Evolutionary conservation across 2,888 invertebrate genomes (phyloP).

Genomic region (Eupithecia inturbata): DNA sequence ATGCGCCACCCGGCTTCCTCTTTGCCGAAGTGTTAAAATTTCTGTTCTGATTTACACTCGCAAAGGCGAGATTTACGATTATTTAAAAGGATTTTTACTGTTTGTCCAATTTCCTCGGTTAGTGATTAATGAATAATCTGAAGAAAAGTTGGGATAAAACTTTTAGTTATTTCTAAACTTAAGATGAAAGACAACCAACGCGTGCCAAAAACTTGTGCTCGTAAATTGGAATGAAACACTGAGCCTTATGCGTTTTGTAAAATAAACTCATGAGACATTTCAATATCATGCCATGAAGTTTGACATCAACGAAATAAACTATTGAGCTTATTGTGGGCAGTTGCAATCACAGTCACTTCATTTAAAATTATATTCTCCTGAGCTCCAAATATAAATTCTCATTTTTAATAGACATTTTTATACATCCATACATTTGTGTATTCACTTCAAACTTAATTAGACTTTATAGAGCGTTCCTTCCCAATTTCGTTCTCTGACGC

Average conservation of each 20-base stretch:
- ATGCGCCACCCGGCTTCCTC: slow-evolving; percentile 74
- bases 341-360: slow-evolving; percentile 37
- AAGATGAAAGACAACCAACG: slow-evolving; percentile 35
- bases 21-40: slow-evolving; percentile 64
- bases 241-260: slow-evolving; percentile 30
- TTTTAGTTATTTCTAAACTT: slow-evolving; percentile 9
- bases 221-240: slow-evolving; percentile 40
- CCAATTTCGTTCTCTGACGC: slow-evolving; percentile 82
- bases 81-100: slow-evolving; percentile 68
- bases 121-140: slow-evolving; percentile 35
- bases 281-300: background rate
- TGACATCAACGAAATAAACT: slow-evolving; percentile 34
- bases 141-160: slow-evolving; percentile 27
- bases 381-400: slow-evolving; percentile 63
- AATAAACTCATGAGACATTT: slow-evolving; percentile 13
- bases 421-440: slow-evolving; percentile 80
- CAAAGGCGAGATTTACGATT: slow-evolving; percentile 65
- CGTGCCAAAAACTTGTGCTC: slow-evolving; percentile 41
- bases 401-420: slow-evolving; percentile 69
- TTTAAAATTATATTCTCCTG: slow-evolving; percentile 38
- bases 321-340: slow-evolving; percentile 30
- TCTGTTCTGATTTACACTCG: slow-evolving; percentile 70
- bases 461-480: slow-evolving; percentile 84
- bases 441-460: slow-evolving; percentile 83
- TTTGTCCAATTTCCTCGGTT: slow-evolving; percentile 41